These are phyloP conservation scores for Macrophya annulata DNA, from an alignment of 2,888 invertebrate species.

Conservation along the genomic window DNA sequence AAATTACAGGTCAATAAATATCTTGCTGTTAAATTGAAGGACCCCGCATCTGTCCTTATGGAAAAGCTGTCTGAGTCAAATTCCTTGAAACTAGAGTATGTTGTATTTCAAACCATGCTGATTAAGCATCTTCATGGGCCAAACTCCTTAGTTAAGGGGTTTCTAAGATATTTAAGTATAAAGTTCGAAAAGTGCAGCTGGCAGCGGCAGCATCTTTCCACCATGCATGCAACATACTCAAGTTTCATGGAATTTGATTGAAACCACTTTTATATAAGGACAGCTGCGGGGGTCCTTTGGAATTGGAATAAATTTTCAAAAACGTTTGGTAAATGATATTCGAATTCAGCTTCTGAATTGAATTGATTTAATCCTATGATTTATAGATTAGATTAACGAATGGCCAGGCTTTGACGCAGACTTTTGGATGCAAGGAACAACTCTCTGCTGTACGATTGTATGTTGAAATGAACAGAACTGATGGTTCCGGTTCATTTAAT, in stretches of 20 bases:
- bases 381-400: constrained; percentile 88
- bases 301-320: background rate
- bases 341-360: background rate
- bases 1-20: constrained; percentile 82
- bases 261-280: no score
- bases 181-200: no score
- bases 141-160: no score
- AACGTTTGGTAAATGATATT: background rate
- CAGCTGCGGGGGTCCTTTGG: background rate
- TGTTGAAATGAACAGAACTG: constrained; percentile 91
- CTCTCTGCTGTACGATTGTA: constrained; percentile 95
- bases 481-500: constrained; percentile 86
- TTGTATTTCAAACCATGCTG: no score
- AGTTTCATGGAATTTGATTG: no score
- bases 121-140: no score
- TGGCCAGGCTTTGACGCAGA: constrained; percentile 88
- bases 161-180: no score
- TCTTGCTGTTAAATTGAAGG: background rate
- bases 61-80: no score
- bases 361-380: background rate
- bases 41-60: no score
- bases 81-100: no score
- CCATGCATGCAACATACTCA: no score
- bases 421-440: constrained; percentile 92
- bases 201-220: no score